phyloP scores from a whole-genome alignment of 2,888 invertebrate species.

The Rambutsinella grinnellia region DNA sequence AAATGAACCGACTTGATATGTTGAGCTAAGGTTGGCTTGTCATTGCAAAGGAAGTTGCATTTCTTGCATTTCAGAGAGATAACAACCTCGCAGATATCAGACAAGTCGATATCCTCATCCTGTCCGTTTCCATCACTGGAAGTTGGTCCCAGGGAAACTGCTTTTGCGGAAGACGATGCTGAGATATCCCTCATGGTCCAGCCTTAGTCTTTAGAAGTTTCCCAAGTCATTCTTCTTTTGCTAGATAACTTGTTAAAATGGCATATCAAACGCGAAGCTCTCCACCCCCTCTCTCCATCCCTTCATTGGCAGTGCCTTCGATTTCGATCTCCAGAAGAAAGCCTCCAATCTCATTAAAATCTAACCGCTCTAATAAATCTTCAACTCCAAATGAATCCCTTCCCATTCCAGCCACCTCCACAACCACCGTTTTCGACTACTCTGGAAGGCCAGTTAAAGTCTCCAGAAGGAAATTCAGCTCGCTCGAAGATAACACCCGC shows the following conservation, averaged over 20 bases:
- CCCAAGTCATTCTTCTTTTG: too few species aligned
- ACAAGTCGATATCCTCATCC: constrained; percentile 16
- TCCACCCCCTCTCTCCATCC: background rate
- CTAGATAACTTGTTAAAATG: too few species aligned
- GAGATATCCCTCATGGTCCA: constrained; percentile 26
- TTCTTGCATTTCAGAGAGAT: constrained; percentile 74
- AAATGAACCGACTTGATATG: constrained; percentile 69
- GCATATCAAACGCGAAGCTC: too few species aligned
- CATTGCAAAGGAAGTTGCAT: constrained; percentile 71
- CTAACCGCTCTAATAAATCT: too few species aligned
- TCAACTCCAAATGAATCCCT: too few species aligned
- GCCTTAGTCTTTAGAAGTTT: too few species aligned
- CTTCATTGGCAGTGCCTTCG: constrained; percentile 2
- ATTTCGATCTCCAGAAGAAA: background rate
- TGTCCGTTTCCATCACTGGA: constrained; percentile 18
- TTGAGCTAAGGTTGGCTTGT: constrained; percentile 69
- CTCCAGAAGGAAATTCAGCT: too few species aligned
- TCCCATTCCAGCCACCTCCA: constrained; percentile 10
- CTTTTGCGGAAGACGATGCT: background rate
- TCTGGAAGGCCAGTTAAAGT: too few species aligned
- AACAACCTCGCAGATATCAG: constrained; percentile 73
- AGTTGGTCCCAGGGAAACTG: constrained; percentile 24
- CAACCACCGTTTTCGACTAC: constrained; percentile 20
- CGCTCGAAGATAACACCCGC: background rate
- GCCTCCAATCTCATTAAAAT: too few species aligned